Conservation (phyloP, 1,140 invertebrate species). For the Alviniconcha marisindica region DNA sequence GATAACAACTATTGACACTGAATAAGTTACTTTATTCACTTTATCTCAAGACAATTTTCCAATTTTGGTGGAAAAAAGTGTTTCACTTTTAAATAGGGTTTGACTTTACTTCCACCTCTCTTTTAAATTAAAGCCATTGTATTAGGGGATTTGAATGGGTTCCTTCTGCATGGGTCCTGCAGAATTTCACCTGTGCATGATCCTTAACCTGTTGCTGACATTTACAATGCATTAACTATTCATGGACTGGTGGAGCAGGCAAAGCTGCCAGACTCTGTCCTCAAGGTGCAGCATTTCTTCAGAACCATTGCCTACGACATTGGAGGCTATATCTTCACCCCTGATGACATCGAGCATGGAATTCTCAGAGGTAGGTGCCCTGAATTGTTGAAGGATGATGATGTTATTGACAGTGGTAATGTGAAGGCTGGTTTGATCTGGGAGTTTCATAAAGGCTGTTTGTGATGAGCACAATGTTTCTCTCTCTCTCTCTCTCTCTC, state of each 20-base stretch:
- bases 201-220: conserved; percentile 56
- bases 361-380: conserved; percentile 70
- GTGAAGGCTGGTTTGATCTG: too few relatives aligned
- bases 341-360: conserved; percentile 77
- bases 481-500: background rate
- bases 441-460: too few relatives aligned
- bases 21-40: background rate
- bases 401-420: too few relatives aligned
- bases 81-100: too few relatives aligned
- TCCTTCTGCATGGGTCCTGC: background rate
- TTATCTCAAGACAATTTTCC: background rate
- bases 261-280: conserved; percentile 66
- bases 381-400: too few relatives aligned
- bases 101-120: too few relatives aligned
- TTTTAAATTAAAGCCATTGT: background rate
- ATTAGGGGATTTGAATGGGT: too few relatives aligned
- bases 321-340: conserved; percentile 65
- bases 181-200: too few relatives aligned
- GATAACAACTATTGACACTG: too few relatives aligned
- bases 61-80: background rate
- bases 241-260: conserved; percentile 68
- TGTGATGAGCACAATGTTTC: too few relatives aligned
- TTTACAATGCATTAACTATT: conserved; percentile 74
- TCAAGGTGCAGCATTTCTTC: conserved; percentile 74
- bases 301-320: conserved; percentile 72